phyloP scores from a whole-genome alignment of 2,797 vertebrate genomes.

The Takifugu ocellatus region DNA sequence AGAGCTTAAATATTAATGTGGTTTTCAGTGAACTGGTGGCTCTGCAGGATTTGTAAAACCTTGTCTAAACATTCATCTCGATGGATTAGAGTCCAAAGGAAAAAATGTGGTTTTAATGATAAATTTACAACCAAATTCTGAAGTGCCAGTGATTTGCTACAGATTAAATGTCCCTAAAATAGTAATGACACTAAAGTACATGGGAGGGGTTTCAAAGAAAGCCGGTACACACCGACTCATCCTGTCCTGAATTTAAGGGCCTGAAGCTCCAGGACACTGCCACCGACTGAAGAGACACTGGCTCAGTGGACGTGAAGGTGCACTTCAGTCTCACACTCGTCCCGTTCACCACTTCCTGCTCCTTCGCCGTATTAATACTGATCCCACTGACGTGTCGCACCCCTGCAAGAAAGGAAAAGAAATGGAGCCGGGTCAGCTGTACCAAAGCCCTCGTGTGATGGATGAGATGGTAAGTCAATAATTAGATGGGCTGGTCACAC shows the following conservation, averaged over 20 bases:
- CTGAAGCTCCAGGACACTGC: slow-evolving; percentile 85
- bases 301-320: slow-evolving; percentile 79
- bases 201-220: background rate
- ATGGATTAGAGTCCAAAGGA: too few species aligned
- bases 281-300: slow-evolving; percentile 45
- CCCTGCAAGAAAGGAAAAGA: slow-evolving; percentile 56
- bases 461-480: too few species aligned
- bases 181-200: too few species aligned
- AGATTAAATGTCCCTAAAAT: too few species aligned
- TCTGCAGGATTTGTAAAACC: too few species aligned
- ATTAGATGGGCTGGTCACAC: too few species aligned
- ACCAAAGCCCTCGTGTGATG: background rate
- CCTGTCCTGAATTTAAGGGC: slow-evolving; percentile 57
- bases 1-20: too few species aligned
- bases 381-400: slow-evolving; percentile 67
- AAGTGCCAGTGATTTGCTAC: too few species aligned
- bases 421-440: background rate
- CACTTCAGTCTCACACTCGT: slow-evolving; percentile 84
- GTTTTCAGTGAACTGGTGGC: too few species aligned
- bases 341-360: slow-evolving; percentile 83
- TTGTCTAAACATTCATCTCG: too few species aligned
- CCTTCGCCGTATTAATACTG: slow-evolving; percentile 73
- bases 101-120: too few species aligned
- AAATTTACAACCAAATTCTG: too few species aligned
- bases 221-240: slow-evolving; percentile 78